phyloP scores from a whole-genome alignment of 2,797 vertebrate genomes.

The Natrix natrix region DNA sequence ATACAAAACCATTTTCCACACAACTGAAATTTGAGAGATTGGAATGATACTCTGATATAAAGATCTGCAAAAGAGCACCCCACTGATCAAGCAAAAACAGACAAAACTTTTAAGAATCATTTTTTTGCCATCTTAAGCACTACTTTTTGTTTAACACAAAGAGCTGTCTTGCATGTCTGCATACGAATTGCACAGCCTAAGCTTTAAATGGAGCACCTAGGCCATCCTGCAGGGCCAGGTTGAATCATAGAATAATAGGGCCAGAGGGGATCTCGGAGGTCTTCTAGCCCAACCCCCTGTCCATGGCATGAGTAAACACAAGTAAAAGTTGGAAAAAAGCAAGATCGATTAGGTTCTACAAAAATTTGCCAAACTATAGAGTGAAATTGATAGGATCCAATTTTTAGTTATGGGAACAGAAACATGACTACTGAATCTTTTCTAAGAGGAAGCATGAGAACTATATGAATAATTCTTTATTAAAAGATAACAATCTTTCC shows the following conservation, averaged over 20 bases:
- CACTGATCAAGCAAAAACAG: constrained; percentile 70
- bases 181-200: constrained; percentile 14
- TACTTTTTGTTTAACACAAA: constrained; percentile 68
- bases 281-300: not conserved
- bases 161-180: constrained; percentile 34
- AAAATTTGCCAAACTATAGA: constrained; percentile 25
- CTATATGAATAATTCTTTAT: constrained; percentile 18
- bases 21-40: constrained; percentile 80
- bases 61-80: constrained; percentile 71
- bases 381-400: constrained; percentile 51
- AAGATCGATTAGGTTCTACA: not conserved
- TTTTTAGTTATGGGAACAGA: constrained; percentile 52
- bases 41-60: constrained; percentile 90
- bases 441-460: not conserved
- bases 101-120: constrained; percentile 65
- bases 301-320: not conserved
- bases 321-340: not conserved
- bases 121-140: constrained; percentile 47
- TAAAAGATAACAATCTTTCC: not conserved
- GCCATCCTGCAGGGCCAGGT: constrained; percentile 41
- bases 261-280: not conserved
- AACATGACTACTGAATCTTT: constrained; percentile 7
- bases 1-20: constrained; percentile 89
- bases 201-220: constrained; percentile 29
- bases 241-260: not conserved